A percentile compares a stretch with the other conserved stretches of the same genome.
Conservation (phyloP, 2,113 vertebrate species). For the Cinclus mexicanus region DNA sequence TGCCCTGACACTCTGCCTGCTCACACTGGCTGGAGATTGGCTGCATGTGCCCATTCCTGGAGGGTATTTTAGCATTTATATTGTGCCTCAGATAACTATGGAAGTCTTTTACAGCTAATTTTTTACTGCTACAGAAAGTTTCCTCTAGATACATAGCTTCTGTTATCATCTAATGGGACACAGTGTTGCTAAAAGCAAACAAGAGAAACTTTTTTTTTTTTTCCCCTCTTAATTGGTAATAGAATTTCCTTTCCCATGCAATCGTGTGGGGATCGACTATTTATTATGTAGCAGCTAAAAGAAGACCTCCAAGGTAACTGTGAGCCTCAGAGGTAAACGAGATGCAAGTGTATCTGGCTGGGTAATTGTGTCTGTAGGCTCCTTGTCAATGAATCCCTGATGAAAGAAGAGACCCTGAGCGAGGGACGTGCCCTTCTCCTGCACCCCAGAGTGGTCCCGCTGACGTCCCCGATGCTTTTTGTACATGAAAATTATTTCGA, state of each 20-base stretch:
- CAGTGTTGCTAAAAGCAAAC: conserved; percentile 1
- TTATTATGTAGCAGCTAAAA: conserved; percentile 20
- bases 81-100: not conserved
- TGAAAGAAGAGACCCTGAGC: not conserved
- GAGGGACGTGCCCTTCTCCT: not conserved
- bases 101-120: not conserved
- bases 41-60: fast-evolving
- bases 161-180: not conserved
- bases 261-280: not conserved
- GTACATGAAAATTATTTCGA: not conserved
- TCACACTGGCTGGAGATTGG: not conserved
- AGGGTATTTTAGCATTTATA: not conserved
- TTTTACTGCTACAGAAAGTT: conserved; percentile 11
- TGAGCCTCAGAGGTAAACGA: not conserved
- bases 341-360: not conserved
- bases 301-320: conserved; percentile 16
- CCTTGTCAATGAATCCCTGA: not conserved
- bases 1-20: not conserved
- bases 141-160: not conserved
- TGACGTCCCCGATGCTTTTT: not conserved
- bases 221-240: not conserved
- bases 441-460: fast-evolving
- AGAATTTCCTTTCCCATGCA: not conserved
- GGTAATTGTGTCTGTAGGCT: not conserved
- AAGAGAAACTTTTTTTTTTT: not conserved